Evolutionary conservation across 2,888 invertebrate genomes (phyloP).

Genomic region (Matsumyia berberina): DNA sequence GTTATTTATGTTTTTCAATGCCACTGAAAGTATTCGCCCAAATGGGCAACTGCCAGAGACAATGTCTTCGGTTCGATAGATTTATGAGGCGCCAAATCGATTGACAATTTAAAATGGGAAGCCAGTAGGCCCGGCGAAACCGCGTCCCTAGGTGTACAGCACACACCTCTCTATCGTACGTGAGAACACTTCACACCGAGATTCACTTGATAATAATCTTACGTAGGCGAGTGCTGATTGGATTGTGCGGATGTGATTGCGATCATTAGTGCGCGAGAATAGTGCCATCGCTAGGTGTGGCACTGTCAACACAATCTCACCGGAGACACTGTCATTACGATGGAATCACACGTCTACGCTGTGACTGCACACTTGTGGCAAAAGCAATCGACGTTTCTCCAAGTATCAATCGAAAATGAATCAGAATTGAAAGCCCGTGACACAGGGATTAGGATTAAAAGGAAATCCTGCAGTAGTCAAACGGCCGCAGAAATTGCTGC

Average conservation of each 20-base stretch:
- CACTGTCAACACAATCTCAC: constrained; percentile 40
- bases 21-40: constrained; percentile 24
- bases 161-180: constrained; percentile 48
- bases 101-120: constrained; percentile 58
- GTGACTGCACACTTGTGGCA: constrained; percentile 16
- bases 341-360: constrained; percentile 27
- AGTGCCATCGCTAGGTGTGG: constrained; percentile 48
- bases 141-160: constrained; percentile 25
- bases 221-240: constrained; percentile 40
- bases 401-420: constrained; percentile 36
- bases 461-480: constrained; percentile 57
- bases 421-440: constrained; percentile 20
- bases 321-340: constrained; percentile 22
- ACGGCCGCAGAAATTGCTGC: constrained; percentile 12
- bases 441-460: constrained; percentile 27
- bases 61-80: constrained; percentile 26
- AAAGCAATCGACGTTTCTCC: neutral
- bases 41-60: neutral
- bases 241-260: constrained; percentile 61
- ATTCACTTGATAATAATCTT: constrained; percentile 36
- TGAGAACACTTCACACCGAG: constrained; percentile 57
- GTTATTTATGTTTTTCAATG: constrained; percentile 14
- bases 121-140: constrained; percentile 11
- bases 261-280: constrained; percentile 62
- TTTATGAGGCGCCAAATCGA: constrained; percentile 69